These are phyloP conservation scores for Hippoglossus stenolepis DNA, from an alignment of 2,113 vertebrate species.

Conservation along the genomic window DNA sequence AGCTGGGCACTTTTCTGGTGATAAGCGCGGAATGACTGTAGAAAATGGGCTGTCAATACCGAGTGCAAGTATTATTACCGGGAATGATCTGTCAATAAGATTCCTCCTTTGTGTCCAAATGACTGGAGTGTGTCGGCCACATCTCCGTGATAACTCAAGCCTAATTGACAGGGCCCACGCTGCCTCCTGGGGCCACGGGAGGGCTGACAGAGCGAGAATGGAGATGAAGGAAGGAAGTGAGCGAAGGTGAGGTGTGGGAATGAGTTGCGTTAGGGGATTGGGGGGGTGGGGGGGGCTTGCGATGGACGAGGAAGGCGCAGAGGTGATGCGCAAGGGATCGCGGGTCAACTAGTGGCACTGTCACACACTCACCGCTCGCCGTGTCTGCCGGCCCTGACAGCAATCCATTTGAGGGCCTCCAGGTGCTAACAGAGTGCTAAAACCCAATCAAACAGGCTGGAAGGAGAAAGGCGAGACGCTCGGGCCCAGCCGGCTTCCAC, in stretches of 20 bases:
- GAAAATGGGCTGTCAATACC: slow-evolving; percentile 59
- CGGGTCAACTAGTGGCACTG: slow-evolving; percentile 47
- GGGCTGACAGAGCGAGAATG: slow-evolving; percentile 37
- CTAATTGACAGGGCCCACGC: slow-evolving; percentile 60
- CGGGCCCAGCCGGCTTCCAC: slow-evolving; percentile 49
- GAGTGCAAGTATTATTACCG: slow-evolving; percentile 55
- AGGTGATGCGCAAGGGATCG: slow-evolving; percentile 51
- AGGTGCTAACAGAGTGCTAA: slow-evolving; percentile 73
- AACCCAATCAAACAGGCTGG: slow-evolving; percentile 75
- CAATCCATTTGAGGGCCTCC: slow-evolving; percentile 69
- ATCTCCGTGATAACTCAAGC: slow-evolving; percentile 57
- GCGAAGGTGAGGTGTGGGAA: slow-evolving; percentile 14
- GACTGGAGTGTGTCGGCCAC: slow-evolving; percentile 42
- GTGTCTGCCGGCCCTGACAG: slow-evolving; percentile 59
- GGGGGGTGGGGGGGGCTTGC: background rate
- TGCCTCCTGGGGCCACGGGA: slow-evolving; percentile 44
- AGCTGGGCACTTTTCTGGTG: slow-evolving; percentile 5
- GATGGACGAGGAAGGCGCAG: background rate
- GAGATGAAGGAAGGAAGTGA: slow-evolving; percentile 50
- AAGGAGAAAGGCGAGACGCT: slow-evolving; percentile 47
- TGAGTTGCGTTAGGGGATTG: background rate
- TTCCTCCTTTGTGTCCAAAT: slow-evolving; percentile 45
- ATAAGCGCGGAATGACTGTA: slow-evolving; percentile 30
- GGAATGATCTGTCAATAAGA: slow-evolving; percentile 60
- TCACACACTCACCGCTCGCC: slow-evolving; percentile 44